phyloP scores from a whole-genome alignment of 1,140 invertebrate species.

The Drosophila athabasca region DNA sequence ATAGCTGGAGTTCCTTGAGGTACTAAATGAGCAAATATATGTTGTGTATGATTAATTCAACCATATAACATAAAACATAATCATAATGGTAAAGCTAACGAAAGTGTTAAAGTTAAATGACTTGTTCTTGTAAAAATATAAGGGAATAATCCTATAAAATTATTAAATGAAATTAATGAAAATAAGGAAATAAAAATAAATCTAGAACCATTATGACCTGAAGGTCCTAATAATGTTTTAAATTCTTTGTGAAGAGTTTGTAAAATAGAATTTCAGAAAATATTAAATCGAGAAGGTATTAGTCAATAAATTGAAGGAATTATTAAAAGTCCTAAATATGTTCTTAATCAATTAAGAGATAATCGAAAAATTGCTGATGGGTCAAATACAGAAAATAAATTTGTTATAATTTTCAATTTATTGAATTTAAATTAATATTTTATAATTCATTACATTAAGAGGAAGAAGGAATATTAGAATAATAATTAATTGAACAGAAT shows the following conservation, averaged over 20 bases:
- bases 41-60: too few species aligned
- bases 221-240: constrained; percentile 84
- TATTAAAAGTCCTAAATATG: constrained; percentile 84
- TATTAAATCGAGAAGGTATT: constrained; percentile 84
- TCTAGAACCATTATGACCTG: constrained; percentile 83
- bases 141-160: constrained; percentile 87
- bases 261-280: constrained; percentile 77
- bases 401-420: constrained; percentile 85
- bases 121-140: constrained; percentile 86
- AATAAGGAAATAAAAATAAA: constrained; percentile 85
- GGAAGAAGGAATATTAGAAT: constrained; percentile 65
- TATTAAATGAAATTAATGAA: constrained; percentile 85
- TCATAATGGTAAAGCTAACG: too few species aligned
- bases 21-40: too few species aligned
- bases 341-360: constrained; percentile 85
- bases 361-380: constrained; percentile 83
- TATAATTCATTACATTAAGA: constrained; percentile 59
- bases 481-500: constrained; percentile 81
- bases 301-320: constrained; percentile 54
- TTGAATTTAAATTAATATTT: constrained; percentile 71
- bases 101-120: too few species aligned
- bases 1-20: too few species aligned
- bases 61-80: too few species aligned
- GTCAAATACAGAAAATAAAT: constrained; percentile 86
- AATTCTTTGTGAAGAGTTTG: constrained; percentile 85